Conservation (phyloP, 1,140 invertebrate species). For the Cyclargus thomasi region DNA sequence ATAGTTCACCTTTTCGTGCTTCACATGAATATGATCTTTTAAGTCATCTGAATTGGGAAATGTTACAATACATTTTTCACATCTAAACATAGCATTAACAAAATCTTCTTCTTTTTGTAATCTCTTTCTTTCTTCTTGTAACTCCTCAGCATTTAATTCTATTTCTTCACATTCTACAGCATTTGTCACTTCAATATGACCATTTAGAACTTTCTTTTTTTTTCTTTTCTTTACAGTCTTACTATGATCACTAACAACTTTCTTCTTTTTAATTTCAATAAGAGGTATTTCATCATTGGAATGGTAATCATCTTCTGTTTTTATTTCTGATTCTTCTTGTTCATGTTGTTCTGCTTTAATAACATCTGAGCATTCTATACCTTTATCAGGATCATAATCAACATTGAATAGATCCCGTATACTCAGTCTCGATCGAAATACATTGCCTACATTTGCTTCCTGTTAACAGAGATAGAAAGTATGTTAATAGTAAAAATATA, state of each 20-base stretch:
- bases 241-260: constrained; percentile 16
- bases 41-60: constrained; percentile 59
- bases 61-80: constrained; percentile 46
- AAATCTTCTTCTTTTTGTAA: constrained; percentile 42
- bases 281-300: constrained; percentile 22
- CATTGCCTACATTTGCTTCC: neutral
- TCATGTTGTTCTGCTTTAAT: constrained; percentile 20
- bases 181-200: constrained; percentile 10
- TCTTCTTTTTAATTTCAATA: constrained; percentile 26
- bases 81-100: constrained; percentile 56
- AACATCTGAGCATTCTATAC: constrained; percentile 7
- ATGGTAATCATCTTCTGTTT: constrained; percentile 21
- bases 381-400: neutral
- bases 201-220: constrained; percentile 19
- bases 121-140: constrained; percentile 42
- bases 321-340: constrained; percentile 15
- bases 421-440: constrained; percentile 7
- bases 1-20: constrained; percentile 56
- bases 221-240: constrained; percentile 11
- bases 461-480: neutral
- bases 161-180: constrained; percentile 38
- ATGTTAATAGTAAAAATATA: neutral
- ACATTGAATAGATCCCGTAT: constrained; percentile 12
- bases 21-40: constrained; percentile 44
- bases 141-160: constrained; percentile 39